Evolutionary conservation across 1,140 invertebrate genomes (phyloP).

Genomic region (Euschistus heros): DNA sequence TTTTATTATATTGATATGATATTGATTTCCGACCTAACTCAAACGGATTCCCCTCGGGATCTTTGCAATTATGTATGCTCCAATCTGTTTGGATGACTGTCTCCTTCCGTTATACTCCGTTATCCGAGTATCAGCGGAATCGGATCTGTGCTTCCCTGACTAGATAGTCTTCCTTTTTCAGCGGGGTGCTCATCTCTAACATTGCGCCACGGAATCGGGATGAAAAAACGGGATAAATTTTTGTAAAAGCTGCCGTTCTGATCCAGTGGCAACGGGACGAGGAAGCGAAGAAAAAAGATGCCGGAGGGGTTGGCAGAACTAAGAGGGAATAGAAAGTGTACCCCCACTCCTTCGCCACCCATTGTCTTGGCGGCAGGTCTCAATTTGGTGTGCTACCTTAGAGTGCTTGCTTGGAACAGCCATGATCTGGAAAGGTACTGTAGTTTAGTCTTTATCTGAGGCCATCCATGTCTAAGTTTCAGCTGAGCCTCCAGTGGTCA

Average conservation of each 20-base stretch:
- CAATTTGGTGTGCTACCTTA: slow-evolving; percentile 14
- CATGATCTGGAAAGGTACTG: slow-evolving; percentile 23
- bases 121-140: slow-evolving; percentile 1
- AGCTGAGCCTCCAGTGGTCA: not conserved
- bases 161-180: slow-evolving; percentile 4
- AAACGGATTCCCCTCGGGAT: no score
- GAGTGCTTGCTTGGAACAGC: not conserved
- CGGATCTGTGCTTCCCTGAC: not conserved
- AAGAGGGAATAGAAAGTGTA: slow-evolving; percentile 22
- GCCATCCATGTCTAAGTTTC: slow-evolving; percentile 1
- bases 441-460: not conserved
- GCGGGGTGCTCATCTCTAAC: not conserved
- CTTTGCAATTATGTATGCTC: no score
- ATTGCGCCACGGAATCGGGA: not conserved
- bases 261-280: slow-evolving; percentile 10
- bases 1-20: no score
- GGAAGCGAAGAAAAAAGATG: slow-evolving; percentile 4
- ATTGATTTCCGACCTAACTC: no score
- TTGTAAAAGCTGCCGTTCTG: slow-evolving; percentile 17
- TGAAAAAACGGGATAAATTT: slow-evolving; percentile 7
- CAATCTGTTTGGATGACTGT: no score
- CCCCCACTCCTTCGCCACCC: slow-evolving; percentile 2
- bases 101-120: not conserved
- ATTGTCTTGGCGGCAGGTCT: slow-evolving; percentile 2
- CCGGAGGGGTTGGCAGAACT: slow-evolving; percentile 21